Percentiles rank a stretch among this genome's conserved stretches.
phyloP scores from a whole-genome alignment of 2,797 vertebrate species.

The Phoxinus dragarum region DNA sequence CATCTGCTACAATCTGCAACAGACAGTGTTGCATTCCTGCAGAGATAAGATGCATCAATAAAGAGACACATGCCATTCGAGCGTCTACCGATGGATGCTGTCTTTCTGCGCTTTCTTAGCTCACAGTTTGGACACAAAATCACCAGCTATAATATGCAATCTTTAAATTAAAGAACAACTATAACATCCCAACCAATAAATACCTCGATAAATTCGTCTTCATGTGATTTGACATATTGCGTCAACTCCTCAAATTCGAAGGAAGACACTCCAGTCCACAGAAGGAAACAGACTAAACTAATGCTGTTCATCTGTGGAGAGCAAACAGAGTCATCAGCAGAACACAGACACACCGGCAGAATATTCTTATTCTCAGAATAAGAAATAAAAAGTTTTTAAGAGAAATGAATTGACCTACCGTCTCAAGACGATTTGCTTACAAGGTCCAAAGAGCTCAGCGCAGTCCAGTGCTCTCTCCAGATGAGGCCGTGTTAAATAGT shows the following conservation, averaged over 20 bases:
- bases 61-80: neutral
- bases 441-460: neutral
- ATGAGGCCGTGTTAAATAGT: slow-evolving; percentile 38
- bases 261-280: neutral
- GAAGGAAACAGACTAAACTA: slow-evolving; percentile 36
- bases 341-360: neutral
- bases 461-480: neutral
- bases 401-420: neutral
- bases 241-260: slow-evolving; percentile 43
- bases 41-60: neutral
- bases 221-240: slow-evolving; percentile 43
- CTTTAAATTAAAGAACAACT: neutral
- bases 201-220: slow-evolving; percentile 57
- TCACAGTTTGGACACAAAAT: neutral
- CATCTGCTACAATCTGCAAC: no score
- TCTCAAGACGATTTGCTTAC: neutral
- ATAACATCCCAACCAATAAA: neutral
- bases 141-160: neutral
- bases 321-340: neutral
- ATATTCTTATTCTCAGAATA: neutral
- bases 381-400: neutral
- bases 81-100: neutral
- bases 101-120: neutral
- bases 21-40: neutral
- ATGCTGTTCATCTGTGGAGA: slow-evolving; percentile 45